These are phyloP conservation scores for Nautilus pompilius DNA, from an alignment of 1,140 invertebrate genomes.

Conservation along the genomic window DNA sequence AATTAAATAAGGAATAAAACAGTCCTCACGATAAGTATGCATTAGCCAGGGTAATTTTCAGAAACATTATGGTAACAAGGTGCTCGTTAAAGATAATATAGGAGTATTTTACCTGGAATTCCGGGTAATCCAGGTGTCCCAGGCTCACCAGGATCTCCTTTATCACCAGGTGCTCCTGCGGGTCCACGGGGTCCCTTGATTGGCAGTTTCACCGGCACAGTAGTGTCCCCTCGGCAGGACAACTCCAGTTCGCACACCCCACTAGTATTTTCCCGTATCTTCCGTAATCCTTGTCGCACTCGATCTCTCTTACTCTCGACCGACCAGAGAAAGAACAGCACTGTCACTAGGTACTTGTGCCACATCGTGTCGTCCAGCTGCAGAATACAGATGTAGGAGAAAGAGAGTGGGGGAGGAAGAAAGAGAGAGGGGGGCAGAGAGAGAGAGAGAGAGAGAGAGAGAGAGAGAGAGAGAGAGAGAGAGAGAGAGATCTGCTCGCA, in stretches of 20 bases:
- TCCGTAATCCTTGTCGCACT: background rate
- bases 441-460: no score
- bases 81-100: no score
- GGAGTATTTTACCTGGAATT: constrained; percentile 27
- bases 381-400: background rate
- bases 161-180: constrained; percentile 27
- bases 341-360: background rate
- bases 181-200: constrained; percentile 40
- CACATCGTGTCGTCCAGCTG: background rate
- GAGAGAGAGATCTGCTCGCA: background rate
- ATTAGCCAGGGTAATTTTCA: no score
- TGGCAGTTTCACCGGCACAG: constrained; percentile 35
- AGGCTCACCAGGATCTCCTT: constrained; percentile 33
- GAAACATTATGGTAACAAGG: no score
- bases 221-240: constrained; percentile 25
- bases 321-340: background rate
- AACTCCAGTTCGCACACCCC: constrained; percentile 36
- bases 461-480: background rate
- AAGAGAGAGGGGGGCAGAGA: no score
- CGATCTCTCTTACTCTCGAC: background rate
- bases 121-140: constrained; percentile 34
- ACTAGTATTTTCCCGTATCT: background rate
- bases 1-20: no score
- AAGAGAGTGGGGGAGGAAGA: background rate
- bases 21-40: no score